Conservation (phyloP, 2,113 vertebrate genomes). For the Corythoichthys haematopterus region DNA sequence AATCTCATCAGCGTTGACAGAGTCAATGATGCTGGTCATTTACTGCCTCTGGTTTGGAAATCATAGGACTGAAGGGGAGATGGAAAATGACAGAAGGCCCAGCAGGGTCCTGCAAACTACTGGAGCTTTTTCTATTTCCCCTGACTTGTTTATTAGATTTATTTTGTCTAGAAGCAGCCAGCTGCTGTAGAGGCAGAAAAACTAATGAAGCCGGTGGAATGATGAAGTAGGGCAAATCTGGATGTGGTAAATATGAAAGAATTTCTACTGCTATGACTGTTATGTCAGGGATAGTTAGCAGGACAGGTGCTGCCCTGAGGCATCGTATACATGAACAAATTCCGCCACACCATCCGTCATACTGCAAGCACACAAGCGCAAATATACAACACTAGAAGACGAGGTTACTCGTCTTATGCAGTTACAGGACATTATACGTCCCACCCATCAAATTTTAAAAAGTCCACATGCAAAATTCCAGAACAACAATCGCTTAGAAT, state of each 20-base stretch:
- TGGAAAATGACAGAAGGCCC: slow-evolving; percentile 42
- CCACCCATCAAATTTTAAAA: too few species aligned
- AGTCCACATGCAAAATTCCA: too few species aligned
- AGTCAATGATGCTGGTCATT: slow-evolving; percentile 46
- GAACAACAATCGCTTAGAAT: too few species aligned
- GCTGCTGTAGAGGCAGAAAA: slow-evolving; percentile 27
- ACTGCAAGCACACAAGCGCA: too few species aligned
- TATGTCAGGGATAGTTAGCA: slow-evolving; percentile 45
- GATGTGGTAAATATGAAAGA: slow-evolving; percentile 33
- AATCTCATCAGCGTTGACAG: slow-evolving; percentile 40
- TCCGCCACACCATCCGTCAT: too few species aligned
- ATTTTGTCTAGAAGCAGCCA: slow-evolving; percentile 28
- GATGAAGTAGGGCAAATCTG: slow-evolving; percentile 30
- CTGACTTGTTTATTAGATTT: slow-evolving; percentile 46
- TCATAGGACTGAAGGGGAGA: slow-evolving; percentile 28
- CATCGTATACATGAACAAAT: slow-evolving; percentile 38
- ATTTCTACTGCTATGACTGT: slow-evolving; percentile 25
- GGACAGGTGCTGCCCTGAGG: slow-evolving; percentile 58
- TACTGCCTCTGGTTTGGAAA: slow-evolving; percentile 42
- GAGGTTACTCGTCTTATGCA: too few species aligned
- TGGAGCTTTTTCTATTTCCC: slow-evolving; percentile 35
- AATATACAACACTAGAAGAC: too few species aligned
- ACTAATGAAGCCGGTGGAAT: slow-evolving; percentile 13
- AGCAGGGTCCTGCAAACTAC: slow-evolving; percentile 20
- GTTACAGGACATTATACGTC: too few species aligned